Base-by-base conservation (phyloP, 2,797 vertebrate species). In the Mormyrus hasselquistii region DNA sequence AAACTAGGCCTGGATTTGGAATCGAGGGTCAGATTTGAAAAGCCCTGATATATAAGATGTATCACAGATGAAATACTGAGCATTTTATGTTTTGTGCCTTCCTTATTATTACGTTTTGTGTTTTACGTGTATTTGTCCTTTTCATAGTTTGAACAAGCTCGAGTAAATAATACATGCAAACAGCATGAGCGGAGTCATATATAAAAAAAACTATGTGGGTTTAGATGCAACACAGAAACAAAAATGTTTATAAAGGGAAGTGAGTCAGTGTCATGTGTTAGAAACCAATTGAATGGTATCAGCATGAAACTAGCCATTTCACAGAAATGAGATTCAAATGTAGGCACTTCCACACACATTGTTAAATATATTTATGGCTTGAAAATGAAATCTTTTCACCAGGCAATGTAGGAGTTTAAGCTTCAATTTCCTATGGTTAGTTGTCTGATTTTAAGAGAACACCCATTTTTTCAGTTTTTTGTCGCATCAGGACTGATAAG, bases 381-480 rank as follows among this genome's bases (percentile, higher is more conserved):
- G 19, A 82, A 82, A 47, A 52, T 86, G 52, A 10, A 16, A 86
- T 86, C 22, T 55, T 29, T 86, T 47, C 41, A 14, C 41, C 38
- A 49, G 10, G 6, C 79, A 76, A 88, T 88, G 87, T 76, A 88
- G 62, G 50, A 44, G 88, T 79, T 76, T 88, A 88, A 76, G 22
- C 29, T 49, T 50, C 62, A 44, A 22, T 73, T 88, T 65, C 2
- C 3, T 53, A 8, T 53, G 65, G 16, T 76, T 57, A 53, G 87
- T 57, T 9, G 55, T 10, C 47, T 52, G 14, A 44, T 62, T n/a
- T 38, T 87, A 47, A 22, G 57, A 22, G 4, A 50, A 6, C n/a
- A 50, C 4, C 9, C 50, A 3, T 25, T 2, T 55, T 53, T 34
- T 73, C 65, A 76, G 49, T 55, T 44, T 50, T 52, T 52, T 57